Conservation (phyloP, 2,888 invertebrate species). For the Allophyes oxyacanthae region DNA sequence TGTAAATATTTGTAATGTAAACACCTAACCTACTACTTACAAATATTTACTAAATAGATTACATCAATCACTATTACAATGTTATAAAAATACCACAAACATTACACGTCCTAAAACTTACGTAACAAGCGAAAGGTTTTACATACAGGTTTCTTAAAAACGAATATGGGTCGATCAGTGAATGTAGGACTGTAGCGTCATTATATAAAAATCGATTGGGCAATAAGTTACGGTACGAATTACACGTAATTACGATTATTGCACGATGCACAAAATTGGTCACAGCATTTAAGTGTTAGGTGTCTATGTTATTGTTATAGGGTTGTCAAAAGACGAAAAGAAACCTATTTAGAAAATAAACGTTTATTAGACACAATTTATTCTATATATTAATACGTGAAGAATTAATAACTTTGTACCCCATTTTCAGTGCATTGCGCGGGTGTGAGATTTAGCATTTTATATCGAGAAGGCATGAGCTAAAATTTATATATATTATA, state of each 20-base stretch:
- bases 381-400: no score
- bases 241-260: slow-evolving; percentile 47
- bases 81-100: background rate
- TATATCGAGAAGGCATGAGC: no score
- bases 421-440: no score
- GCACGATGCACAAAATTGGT: slow-evolving; percentile 42
- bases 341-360: no score
- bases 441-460: no score
- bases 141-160: slow-evolving; percentile 10
- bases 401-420: no score
- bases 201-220: slow-evolving; percentile 47
- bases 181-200: slow-evolving; percentile 37
- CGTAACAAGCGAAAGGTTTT: slow-evolving; percentile 34
- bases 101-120: slow-evolving; percentile 10
- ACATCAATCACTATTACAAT: slow-evolving; percentile 1
- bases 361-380: no score
- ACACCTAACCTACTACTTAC: slow-evolving; percentile 2
- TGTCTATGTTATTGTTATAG: slow-evolving; percentile 13
- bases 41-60: slow-evolving; percentile 22
- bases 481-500: no score
- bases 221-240: slow-evolving; percentile 37
- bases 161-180: slow-evolving; percentile 27
- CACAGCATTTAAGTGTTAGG: slow-evolving; percentile 24
- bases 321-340: slow-evolving; percentile 12
- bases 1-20: slow-evolving; percentile 14